Conservation (phyloP, 2,113 vertebrate genomes). For the Muntiacus muntjak region DNA sequence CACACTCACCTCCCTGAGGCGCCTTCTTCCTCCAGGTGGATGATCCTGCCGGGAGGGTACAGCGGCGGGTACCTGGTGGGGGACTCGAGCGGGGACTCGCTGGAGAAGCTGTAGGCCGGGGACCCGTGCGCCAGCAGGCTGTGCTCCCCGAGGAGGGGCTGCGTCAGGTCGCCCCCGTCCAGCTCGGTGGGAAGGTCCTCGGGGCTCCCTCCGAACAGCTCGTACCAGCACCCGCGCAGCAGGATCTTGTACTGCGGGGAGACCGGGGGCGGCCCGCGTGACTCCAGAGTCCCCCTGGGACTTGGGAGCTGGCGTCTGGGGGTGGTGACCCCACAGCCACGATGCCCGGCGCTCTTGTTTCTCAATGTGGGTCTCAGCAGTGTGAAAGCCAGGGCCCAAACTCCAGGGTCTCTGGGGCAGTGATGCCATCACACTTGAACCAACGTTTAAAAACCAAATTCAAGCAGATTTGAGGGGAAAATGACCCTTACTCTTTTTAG, state of each 20-base stretch:
- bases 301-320: neutral
- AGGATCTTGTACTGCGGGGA: slow-evolving; percentile 92
- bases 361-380: accelerated
- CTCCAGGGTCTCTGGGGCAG: neutral
- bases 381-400: neutral
- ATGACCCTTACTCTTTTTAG: neutral
- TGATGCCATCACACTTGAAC: neutral
- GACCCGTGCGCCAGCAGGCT: slow-evolving; percentile 87
- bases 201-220: slow-evolving; percentile 91
- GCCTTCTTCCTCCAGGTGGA: slow-evolving; percentile 90
- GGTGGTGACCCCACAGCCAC: neutral
- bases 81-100: slow-evolving; percentile 79
- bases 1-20: slow-evolving; percentile 83
- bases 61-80: slow-evolving; percentile 85
- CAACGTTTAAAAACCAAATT: neutral
- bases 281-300: neutral
- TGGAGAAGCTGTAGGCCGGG: slow-evolving; percentile 85
- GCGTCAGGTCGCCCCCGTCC: slow-evolving; percentile 86
- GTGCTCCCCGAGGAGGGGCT: slow-evolving; percentile 93
- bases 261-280: neutral
- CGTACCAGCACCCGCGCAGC: slow-evolving; percentile 93
- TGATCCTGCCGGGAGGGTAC: slow-evolving; percentile 91
- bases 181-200: slow-evolving; percentile 90
- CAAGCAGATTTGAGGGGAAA: neutral
- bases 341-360: accelerated